A percentile compares a stretch with the other conserved stretches of the same genome.
Conservation (phyloP, 1,140 invertebrate species). For the Tetragonula clypearis region DNA sequence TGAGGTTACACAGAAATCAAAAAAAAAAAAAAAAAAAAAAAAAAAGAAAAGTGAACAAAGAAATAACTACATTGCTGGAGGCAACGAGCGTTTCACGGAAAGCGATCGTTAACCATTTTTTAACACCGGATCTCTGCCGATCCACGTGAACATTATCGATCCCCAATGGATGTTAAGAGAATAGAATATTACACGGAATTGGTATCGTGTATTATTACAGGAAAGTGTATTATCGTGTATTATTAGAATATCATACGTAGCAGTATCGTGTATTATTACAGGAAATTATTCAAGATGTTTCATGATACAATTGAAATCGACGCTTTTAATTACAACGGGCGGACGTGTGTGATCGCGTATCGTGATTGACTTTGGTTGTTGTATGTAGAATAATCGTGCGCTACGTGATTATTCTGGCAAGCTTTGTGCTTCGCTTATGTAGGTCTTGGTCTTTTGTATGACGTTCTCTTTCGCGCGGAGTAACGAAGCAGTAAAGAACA, state of each 20-base stretch:
- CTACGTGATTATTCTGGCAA: constrained; percentile 23
- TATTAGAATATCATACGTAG: too few species aligned
- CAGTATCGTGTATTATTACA: not conserved
- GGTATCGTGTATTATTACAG: not conserved
- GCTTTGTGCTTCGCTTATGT: constrained; percentile 30
- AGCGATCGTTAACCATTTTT: constrained; percentile 19
- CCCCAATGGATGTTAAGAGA: not conserved
- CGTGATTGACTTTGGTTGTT: constrained; percentile 26
- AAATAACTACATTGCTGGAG: not conserved
- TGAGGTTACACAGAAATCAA: too few species aligned
- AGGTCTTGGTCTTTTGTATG: constrained; percentile 48
- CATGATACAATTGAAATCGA: constrained; percentile 2
- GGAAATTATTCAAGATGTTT: not conserved
- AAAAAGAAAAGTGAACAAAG: not conserved
- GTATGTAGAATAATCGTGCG: not conserved
- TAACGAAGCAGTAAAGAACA: constrained; percentile 21
- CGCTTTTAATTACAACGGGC: constrained; percentile 8
- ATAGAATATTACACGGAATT: not conserved
- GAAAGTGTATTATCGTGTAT: too few species aligned
- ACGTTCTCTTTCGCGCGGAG: constrained; percentile 44
- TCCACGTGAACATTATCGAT: not conserved
- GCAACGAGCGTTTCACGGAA: constrained; percentile 8
- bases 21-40: too few species aligned
- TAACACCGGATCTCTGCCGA: constrained; percentile 1
- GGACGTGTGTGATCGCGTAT: not conserved